A percentile compares a stretch with the other conserved stretches of the same genome.
These are phyloP conservation scores for Halcyon leucocephala DNA, from an alignment of 2,797 vertebrate genomes.

Conservation along the genomic window DNA sequence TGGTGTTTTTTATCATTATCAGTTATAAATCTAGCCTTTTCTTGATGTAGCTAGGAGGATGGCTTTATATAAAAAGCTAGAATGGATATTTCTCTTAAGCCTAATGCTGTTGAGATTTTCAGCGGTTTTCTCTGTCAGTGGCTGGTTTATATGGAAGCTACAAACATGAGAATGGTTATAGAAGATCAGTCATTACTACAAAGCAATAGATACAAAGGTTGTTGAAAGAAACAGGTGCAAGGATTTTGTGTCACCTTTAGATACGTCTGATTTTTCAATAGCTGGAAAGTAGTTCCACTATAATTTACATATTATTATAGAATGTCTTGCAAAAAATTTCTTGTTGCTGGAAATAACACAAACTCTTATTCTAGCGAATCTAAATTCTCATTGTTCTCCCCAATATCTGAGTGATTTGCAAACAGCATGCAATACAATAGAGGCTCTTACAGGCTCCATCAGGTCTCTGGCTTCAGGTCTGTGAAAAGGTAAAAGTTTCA, in stretches of 20 bases:
- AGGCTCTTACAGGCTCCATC: not conserved
- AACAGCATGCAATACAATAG: not conserved
- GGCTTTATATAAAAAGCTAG: slow-evolving; percentile 6
- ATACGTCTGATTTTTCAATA: not conserved
- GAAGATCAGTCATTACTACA: slow-evolving; percentile 13
- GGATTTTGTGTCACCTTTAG: not conserved
- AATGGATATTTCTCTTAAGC: not conserved
- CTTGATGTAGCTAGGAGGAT: not conserved
- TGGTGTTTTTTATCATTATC: not conserved
- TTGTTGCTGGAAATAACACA: not conserved
- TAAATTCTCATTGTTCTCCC: not conserved
- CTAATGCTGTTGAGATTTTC: not conserved
- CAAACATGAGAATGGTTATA: not conserved
- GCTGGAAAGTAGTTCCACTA: not conserved
- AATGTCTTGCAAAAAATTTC: not conserved
- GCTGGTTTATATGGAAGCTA: not conserved
- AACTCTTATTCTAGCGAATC: not conserved
- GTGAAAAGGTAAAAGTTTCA: not conserved
- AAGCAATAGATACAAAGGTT: not conserved
- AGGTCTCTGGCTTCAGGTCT: not conserved
- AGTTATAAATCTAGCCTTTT: not conserved
- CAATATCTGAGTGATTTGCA: not conserved
- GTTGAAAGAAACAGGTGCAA: not conserved
- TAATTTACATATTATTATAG: not conserved
- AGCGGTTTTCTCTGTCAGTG: not conserved